These are phyloP conservation scores for Limanda limanda DNA, from an alignment of 2,113 vertebrate species.

Conservation along the genomic window DNA sequence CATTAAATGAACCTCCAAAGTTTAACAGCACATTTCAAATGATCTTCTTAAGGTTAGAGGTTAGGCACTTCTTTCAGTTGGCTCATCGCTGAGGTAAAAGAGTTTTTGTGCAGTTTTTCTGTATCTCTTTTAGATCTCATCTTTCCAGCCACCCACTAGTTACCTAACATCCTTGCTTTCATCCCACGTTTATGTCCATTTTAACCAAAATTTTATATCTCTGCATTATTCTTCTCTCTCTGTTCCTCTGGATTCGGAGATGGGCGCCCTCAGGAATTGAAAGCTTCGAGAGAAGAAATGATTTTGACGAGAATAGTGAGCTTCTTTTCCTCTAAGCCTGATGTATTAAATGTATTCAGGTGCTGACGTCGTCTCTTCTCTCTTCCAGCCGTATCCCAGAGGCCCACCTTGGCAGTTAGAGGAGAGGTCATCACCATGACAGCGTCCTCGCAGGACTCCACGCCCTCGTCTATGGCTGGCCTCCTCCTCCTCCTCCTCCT, in stretches of 20 bases:
- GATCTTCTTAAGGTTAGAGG: constrained; percentile 49
- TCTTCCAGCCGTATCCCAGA: constrained; percentile 84
- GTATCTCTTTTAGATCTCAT: constrained; percentile 29
- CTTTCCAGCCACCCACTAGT: constrained; percentile 34
- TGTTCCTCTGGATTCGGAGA: constrained; percentile 22
- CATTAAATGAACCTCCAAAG: constrained; percentile 67
- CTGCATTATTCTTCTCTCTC: constrained; percentile 22
- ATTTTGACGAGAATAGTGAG: constrained; percentile 52
- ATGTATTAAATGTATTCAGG: constrained; percentile 44
- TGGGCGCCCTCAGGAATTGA: constrained; percentile 33
- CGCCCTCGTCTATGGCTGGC: constrained; percentile 83
- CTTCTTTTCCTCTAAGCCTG: constrained; percentile 30
- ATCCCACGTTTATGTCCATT: constrained; percentile 35
- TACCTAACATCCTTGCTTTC: constrained; percentile 38
- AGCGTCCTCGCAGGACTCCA: constrained; percentile 82
- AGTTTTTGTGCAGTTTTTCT: constrained; percentile 11
- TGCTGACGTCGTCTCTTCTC: constrained; percentile 40
- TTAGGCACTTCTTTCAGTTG: constrained; percentile 29
- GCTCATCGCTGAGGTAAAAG: constrained; percentile 11
- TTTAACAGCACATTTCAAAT: constrained; percentile 66
- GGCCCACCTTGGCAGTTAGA: constrained; percentile 85
- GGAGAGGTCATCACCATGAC: constrained; percentile 89
- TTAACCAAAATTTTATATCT: constrained; percentile 26
- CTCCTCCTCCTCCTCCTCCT: constrained; percentile 84
- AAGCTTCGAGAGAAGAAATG: constrained; percentile 31